phyloP scores from a whole-genome alignment of 2,888 invertebrate species.

The Cephus pulcher region DNA sequence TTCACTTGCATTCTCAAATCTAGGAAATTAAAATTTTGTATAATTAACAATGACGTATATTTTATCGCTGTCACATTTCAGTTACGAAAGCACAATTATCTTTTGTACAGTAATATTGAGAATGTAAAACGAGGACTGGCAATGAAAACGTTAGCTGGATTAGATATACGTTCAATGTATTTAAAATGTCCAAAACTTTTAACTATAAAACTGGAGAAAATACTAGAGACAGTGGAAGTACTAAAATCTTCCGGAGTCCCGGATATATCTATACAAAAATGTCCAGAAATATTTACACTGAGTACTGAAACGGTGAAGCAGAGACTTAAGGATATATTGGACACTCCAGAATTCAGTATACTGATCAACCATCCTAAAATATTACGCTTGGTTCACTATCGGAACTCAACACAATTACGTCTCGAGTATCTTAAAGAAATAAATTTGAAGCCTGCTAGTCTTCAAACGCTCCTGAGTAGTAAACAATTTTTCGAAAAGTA shows the following conservation, averaged over 20 bases:
- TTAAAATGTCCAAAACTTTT: conserved; percentile 73
- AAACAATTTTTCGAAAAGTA: conserved; percentile 63
- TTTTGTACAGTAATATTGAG: conserved; percentile 72
- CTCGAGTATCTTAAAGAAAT: conserved; percentile 68
- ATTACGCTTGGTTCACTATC: conserved; percentile 67
- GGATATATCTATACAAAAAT: conserved; percentile 68
- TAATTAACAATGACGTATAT: neutral
- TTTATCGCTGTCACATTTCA: conserved; percentile 26
- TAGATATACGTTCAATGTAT: conserved; percentile 69
- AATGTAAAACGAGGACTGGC: conserved; percentile 70
- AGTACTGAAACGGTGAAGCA: conserved; percentile 70
- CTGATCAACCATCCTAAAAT: conserved; percentile 73
- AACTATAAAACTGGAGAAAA: conserved; percentile 63
- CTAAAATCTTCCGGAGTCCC: conserved; percentile 60
- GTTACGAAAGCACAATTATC: conserved; percentile 72
- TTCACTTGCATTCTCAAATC: neutral
- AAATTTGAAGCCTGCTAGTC: conserved; percentile 67
- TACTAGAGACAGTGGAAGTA: neutral
- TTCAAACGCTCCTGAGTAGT: conserved; percentile 61
- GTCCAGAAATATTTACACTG: conserved; percentile 72
- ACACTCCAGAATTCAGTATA: conserved; percentile 72
- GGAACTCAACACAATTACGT: conserved; percentile 67
- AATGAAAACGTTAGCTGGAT: conserved; percentile 66
- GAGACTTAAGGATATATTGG: conserved; percentile 71
- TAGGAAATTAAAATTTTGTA: neutral